These are phyloP conservation scores for Sciurus vulgaris DNA, from an alignment of 2,797 vertebrate species.

Conservation along the genomic window DNA sequence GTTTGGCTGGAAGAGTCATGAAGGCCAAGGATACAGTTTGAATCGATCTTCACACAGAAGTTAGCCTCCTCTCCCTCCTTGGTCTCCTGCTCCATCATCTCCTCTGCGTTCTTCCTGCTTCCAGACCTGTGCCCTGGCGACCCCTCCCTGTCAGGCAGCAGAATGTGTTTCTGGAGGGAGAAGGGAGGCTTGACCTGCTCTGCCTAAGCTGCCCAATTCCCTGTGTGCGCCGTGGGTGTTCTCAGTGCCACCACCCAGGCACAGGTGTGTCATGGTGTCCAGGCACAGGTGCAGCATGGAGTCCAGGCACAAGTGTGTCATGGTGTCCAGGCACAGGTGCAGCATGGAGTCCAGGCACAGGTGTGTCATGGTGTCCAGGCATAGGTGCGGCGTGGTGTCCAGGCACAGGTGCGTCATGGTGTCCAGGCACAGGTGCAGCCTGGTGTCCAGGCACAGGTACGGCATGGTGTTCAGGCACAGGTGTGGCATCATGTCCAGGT, in stretches of 20 bases:
- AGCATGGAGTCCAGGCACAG: too few species aligned
- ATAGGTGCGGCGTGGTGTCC: too few species aligned
- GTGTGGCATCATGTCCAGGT: too few species aligned
- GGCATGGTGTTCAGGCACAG: too few species aligned
- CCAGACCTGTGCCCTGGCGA: conserved; percentile 57
- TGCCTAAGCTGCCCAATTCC: not conserved
- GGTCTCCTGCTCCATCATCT: not conserved
- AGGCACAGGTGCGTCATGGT: too few species aligned
- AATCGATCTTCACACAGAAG: not conserved
- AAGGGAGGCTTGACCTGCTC: conserved; percentile 31
- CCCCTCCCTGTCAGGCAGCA: conserved; percentile 22
- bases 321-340: too few species aligned
- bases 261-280: not conserved
- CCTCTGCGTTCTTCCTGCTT: not conserved
- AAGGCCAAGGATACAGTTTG: not conserved
- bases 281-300: too few species aligned
- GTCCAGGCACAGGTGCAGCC: too few species aligned
- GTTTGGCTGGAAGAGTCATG: not conserved
- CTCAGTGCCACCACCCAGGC: conserved; percentile 28
- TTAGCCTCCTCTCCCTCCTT: not conserved
- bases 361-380: too few species aligned
- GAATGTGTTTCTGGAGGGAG: not conserved
- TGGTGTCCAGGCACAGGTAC: too few species aligned
- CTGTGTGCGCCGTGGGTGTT: conserved; percentile 47
- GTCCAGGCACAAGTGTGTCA: too few species aligned